These are phyloP conservation scores for Pagetopsis macropterus DNA, from an alignment of 2,797 vertebrate genomes.

Conservation along the genomic window DNA sequence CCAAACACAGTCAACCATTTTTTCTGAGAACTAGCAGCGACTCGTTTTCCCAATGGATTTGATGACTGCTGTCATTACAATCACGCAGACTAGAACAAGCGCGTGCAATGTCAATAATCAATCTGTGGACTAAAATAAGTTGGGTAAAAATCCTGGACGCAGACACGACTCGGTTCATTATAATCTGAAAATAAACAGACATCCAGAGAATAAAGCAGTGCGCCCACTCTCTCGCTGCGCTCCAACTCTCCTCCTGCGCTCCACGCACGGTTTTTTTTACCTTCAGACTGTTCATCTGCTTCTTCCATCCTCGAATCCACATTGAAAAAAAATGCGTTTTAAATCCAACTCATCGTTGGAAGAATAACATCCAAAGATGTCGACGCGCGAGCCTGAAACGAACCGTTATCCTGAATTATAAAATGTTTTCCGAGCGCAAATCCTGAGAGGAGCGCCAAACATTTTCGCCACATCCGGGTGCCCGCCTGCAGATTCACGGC, in stretches of 20 bases:
- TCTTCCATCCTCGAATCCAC: conserved; percentile 85
- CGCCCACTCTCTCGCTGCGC: conserved; percentile 56
- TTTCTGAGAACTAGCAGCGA: conserved; percentile 42
- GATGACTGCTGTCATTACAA: conserved; percentile 29
- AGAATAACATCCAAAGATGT: conserved; percentile 43
- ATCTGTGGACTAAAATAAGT: conserved; percentile 19
- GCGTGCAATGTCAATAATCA: neutral
- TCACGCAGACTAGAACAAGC: neutral
- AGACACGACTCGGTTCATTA: neutral
- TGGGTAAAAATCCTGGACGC: neutral
- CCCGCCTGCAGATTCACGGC: conserved; percentile 76
- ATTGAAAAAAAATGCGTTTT: conserved; percentile 76
- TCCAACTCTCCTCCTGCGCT: conserved; percentile 64
- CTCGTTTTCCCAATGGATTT: conserved; percentile 50
- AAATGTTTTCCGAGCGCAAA: conserved; percentile 62
- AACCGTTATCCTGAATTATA: conserved; percentile 52
- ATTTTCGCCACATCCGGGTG: conserved; percentile 92
- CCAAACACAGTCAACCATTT: conserved; percentile 43
- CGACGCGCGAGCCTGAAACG: conserved; percentile 42
- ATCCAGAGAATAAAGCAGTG: conserved; percentile 48
- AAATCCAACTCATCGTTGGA: conserved; percentile 72
- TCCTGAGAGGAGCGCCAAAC: conserved; percentile 82
- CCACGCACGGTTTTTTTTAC: conserved; percentile 69
- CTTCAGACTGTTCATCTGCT: conserved; percentile 84
- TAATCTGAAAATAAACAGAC: conserved; percentile 21